These are phyloP conservation scores for Bilobella aurantiaca DNA, from an alignment of 1,140 invertebrate genomes.

Conservation along the genomic window DNA sequence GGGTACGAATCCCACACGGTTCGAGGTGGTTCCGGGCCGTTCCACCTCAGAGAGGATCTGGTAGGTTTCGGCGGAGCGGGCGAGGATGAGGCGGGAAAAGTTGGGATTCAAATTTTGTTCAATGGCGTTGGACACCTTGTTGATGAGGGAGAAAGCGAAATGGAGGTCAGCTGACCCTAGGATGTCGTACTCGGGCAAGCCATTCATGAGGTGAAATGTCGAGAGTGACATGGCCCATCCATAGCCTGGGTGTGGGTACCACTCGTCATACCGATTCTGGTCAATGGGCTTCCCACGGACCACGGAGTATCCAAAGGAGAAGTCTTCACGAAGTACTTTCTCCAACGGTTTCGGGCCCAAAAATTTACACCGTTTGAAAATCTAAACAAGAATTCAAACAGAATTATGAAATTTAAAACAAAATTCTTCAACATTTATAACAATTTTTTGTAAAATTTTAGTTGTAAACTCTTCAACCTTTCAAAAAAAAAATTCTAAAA, in stretches of 20 bases:
- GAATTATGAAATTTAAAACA: not conserved
- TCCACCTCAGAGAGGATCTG: not conserved
- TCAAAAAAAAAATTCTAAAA: too few relatives aligned
- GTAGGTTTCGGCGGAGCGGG: not conserved
- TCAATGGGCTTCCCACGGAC: conserved; percentile 16
- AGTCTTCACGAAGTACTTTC: conserved; percentile 8
- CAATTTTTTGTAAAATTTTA: too few relatives aligned
- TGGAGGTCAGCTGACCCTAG: conserved; percentile 19
- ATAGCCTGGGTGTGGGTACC: conserved; percentile 22
- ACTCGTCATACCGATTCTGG: conserved; percentile 19
- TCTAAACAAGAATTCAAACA: not conserved
- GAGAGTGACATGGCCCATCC: conserved; percentile 14
- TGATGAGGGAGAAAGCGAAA: conserved; percentile 17
- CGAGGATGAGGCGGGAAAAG: conserved; percentile 4
- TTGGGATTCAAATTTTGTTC: not conserved
- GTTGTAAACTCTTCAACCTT: too few relatives aligned
- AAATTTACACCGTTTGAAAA: conserved; percentile 17
- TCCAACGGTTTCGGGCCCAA: conserved; percentile 10
- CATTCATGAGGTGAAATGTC: not conserved
- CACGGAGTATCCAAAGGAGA: conserved; percentile 18
- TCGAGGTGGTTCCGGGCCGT: not conserved
- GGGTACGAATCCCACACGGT: conserved; percentile 14
- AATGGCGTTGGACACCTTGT: conserved; percentile 12
- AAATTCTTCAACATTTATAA: not conserved
- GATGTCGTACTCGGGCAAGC: conserved; percentile 16